These are phyloP conservation scores for Argyresthia goedartella DNA, from an alignment of 2,888 invertebrate genomes.

Conservation along the genomic window DNA sequence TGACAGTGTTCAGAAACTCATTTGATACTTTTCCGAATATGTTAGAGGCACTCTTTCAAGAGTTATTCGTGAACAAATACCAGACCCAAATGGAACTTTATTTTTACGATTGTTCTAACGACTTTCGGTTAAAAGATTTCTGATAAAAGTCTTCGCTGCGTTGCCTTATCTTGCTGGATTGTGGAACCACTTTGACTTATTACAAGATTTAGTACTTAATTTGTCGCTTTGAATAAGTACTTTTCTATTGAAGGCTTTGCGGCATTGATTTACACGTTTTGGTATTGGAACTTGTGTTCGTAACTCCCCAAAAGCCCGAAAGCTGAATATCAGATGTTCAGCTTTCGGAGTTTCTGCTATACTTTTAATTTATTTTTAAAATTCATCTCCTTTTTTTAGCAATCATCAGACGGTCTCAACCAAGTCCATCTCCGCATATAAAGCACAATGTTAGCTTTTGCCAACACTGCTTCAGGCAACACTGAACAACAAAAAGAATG, in stretches of 20 bases:
- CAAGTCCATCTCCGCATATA: no score
- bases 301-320: no score
- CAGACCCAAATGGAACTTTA: constrained; percentile 41
- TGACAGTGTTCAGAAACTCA: not conserved
- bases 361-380: no score
- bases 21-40: not conserved
- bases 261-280: no score
- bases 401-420: not conserved
- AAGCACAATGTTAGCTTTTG: not conserved
- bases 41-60: not conserved
- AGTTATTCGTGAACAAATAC: constrained; percentile 19
- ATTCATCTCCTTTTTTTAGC: no score
- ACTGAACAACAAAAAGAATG: constrained; percentile 11
- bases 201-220: constrained; percentile 10
- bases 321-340: no score
- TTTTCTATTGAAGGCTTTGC: no score
- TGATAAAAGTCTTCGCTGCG: constrained; percentile 44
- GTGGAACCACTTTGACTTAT: constrained; percentile 27
- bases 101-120: constrained; percentile 49
- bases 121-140: constrained; percentile 37
- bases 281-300: no score
- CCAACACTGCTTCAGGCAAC: constrained; percentile 2
- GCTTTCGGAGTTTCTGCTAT: no score
- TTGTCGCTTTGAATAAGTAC: not conserved
- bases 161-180: constrained; percentile 35